These are phyloP conservation scores for Protobothrops mucrosquamatus DNA, from an alignment of 2,113 vertebrate genomes.

Conservation along the genomic window DNA sequence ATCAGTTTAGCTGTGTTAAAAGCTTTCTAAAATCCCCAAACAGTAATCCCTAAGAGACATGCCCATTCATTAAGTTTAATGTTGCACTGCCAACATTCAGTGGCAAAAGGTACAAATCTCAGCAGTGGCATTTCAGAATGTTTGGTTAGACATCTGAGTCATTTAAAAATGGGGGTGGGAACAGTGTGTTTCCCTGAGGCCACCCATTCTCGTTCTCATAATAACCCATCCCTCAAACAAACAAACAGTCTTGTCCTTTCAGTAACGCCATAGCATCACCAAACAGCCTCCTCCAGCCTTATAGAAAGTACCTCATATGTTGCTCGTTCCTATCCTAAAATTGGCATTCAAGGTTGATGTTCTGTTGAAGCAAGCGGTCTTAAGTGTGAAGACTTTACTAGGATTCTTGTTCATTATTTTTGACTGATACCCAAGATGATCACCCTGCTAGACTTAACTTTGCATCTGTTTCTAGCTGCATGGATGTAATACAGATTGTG, in stretches of 20 bases:
- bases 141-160: too few species aligned
- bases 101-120: too few species aligned
- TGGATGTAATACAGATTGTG: neutral
- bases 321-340: neutral
- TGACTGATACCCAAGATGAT: neutral
- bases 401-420: neutral
- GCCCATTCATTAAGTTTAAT: neutral
- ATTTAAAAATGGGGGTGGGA: too few species aligned
- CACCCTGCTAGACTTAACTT: neutral
- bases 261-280: neutral
- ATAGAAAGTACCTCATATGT: neutral
- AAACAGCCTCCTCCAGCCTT: neutral
- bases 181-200: too few species aligned
- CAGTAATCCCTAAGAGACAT: neutral
- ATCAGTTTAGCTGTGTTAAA: neutral
- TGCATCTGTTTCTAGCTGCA: neutral
- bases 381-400: neutral
- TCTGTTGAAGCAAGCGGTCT: neutral
- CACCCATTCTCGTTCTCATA: neutral
- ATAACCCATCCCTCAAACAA: neutral
- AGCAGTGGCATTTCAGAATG: too few species aligned
- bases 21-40: neutral
- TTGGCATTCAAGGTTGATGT: too few species aligned
- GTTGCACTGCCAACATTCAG: too few species aligned
- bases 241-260: neutral